These are phyloP conservation scores for Kryptopterus vitreolus DNA, from an alignment of 2,797 vertebrate genomes.

Conservation along the genomic window DNA sequence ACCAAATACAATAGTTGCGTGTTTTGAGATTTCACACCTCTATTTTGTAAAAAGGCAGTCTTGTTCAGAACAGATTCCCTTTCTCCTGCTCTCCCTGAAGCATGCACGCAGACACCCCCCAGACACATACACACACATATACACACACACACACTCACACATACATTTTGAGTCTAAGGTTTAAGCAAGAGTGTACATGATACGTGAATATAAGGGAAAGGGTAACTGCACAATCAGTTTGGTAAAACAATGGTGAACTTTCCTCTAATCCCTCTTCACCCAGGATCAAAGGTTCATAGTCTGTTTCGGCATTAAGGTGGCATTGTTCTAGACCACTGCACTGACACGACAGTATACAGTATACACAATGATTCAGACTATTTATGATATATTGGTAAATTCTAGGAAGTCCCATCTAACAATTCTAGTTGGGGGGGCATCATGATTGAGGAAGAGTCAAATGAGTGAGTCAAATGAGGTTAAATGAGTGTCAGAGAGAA, in stretches of 20 bases:
- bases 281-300: slow-evolving; percentile 40
- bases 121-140: not conserved
- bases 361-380: slow-evolving; percentile 32
- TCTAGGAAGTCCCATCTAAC: slow-evolving; percentile 42
- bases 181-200: slow-evolving; percentile 29
- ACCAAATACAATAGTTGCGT: not conserved
- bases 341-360: slow-evolving; percentile 41
- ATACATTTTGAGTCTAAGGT: slow-evolving; percentile 9
- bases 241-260: slow-evolving; percentile 56
- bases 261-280: slow-evolving; percentile 51
- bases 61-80: not conserved
- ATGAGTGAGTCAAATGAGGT: too few relatives aligned
- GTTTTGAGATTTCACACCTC: slow-evolving; percentile 27
- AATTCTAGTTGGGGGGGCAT: slow-evolving; percentile 31
- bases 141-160: not conserved
- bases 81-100: not conserved
- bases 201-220: slow-evolving; percentile 50
- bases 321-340: slow-evolving; percentile 46
- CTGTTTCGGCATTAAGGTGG: slow-evolving; percentile 43
- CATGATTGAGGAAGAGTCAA: slow-evolving; percentile 23
- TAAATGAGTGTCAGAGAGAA: not conserved
- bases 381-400: slow-evolving; percentile 30
- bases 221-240: slow-evolving; percentile 42
- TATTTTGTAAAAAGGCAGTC: slow-evolving; percentile 4
- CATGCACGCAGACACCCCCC: not conserved